These are phyloP conservation scores for Phalanger gymnotis DNA, from an alignment of 2,797 vertebrate genomes.

Conservation along the genomic window DNA sequence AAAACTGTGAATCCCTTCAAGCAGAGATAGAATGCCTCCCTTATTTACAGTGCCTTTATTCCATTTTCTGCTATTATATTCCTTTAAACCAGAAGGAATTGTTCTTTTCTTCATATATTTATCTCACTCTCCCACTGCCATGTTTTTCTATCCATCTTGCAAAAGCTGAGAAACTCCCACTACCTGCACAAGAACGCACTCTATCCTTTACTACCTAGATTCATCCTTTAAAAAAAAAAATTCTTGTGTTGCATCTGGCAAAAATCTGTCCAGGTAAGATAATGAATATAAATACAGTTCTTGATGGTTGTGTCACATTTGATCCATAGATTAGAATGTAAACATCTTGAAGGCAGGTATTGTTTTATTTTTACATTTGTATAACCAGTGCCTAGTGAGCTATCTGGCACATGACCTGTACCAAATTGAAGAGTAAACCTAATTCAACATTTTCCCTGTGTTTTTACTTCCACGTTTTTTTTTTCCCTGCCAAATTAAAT, in stretches of 20 bases:
- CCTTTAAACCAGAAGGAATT: neutral
- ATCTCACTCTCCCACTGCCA: neutral
- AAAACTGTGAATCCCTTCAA: neutral
- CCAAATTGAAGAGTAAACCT: neutral
- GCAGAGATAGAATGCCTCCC: neutral
- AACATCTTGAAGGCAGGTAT: neutral
- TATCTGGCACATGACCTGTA: neutral
- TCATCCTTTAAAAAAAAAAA: neutral
- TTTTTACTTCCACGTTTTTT: neutral
- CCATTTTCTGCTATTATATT: neutral
- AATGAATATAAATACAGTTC: neutral
- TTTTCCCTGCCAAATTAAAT: neutral
- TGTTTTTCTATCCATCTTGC: neutral
- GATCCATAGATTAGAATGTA: neutral
- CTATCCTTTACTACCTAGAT: neutral
- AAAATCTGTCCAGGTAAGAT: neutral
- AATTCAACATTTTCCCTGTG: neutral
- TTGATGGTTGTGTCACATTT: neutral
- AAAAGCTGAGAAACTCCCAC: neutral
- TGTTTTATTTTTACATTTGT: neutral
- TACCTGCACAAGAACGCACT: neutral
- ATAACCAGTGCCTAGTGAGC: neutral
- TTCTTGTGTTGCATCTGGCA: constrained; percentile 26
- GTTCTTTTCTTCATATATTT: neutral
- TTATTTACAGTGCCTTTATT: neutral